phyloP scores from a whole-genome alignment of 2,888 invertebrate genomes.

The Rhagonycha lutea region DNA sequence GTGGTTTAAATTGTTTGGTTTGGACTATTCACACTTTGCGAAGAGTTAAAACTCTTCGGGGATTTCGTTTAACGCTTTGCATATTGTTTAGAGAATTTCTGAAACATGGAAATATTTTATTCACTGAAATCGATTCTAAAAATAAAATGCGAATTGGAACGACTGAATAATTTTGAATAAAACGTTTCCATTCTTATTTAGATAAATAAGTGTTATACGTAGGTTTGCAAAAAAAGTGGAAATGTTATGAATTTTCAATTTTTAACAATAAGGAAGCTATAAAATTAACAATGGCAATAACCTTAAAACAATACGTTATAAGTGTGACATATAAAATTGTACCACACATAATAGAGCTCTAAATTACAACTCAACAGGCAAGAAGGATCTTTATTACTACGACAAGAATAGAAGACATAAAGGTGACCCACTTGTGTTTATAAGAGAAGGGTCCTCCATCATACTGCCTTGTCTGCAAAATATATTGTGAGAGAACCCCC shows the following conservation, averaged over 20 bases:
- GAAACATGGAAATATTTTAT: neutral
- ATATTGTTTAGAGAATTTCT: neutral
- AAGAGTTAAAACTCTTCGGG: neutral
- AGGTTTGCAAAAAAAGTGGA: neutral
- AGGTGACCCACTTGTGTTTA: neutral
- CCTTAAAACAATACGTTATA: neutral
- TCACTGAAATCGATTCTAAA: neutral
- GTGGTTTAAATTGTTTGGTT: neutral
- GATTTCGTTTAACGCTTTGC: neutral
- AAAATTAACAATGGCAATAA: neutral
- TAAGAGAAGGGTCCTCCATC: neutral
- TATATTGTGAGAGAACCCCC: neutral
- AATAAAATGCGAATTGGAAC: neutral
- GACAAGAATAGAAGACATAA: neutral
- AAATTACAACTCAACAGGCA: neutral
- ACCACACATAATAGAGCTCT: neutral
- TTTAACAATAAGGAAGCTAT: neutral
- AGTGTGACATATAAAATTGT: neutral
- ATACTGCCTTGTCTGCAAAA: neutral
- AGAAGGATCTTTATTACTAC: neutral
- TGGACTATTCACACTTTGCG: neutral
- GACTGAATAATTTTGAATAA: neutral
- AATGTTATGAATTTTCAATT: neutral
- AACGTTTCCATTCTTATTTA: neutral
- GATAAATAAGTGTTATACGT: neutral